These are phyloP conservation scores for Atherinosoma microstoma DNA, from an alignment of 2,797 vertebrate genomes.

Conservation along the genomic window DNA sequence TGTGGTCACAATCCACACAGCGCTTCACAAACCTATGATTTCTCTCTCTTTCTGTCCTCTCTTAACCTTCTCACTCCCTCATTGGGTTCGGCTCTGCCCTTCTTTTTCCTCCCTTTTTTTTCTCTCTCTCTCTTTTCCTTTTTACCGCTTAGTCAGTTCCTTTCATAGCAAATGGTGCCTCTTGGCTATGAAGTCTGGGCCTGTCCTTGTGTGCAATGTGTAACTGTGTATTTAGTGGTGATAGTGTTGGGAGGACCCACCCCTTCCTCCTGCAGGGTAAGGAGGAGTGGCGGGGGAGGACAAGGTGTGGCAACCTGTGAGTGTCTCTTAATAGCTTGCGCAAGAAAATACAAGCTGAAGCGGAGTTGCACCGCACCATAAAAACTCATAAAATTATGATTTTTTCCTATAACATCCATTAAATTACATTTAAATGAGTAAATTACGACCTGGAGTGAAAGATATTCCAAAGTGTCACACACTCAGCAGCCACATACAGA, in stretches of 20 bases:
- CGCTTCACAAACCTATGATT: constrained; percentile 68
- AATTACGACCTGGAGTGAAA: neutral
- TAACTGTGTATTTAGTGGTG: constrained; percentile 70
- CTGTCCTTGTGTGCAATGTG: constrained; percentile 70
- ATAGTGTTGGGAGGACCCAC: constrained; percentile 67
- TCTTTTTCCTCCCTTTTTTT: constrained; percentile 41
- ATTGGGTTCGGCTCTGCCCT: constrained; percentile 57
- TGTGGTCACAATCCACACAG: constrained; percentile 59
- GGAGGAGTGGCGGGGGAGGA: constrained; percentile 44
- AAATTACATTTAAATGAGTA: neutral
- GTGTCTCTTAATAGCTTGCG: constrained; percentile 44
- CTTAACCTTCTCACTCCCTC: constrained; percentile 61
- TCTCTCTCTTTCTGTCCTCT: constrained; percentile 50
- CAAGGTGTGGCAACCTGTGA: constrained; percentile 75
- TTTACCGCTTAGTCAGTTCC: constrained; percentile 56
- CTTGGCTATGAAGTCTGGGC: constrained; percentile 77
- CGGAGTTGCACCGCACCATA: constrained; percentile 29
- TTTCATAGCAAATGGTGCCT: constrained; percentile 75
- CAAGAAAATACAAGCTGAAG: constrained; percentile 24
- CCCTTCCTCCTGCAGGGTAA: constrained; percentile 59
- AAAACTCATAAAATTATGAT: constrained; percentile 29
- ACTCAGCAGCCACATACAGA: neutral
- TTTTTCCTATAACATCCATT: neutral
- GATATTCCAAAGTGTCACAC: neutral
- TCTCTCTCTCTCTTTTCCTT: constrained; percentile 17